Conservation (phyloP, 2,888 invertebrate genomes). For the Tubulanus polymorphus region DNA sequence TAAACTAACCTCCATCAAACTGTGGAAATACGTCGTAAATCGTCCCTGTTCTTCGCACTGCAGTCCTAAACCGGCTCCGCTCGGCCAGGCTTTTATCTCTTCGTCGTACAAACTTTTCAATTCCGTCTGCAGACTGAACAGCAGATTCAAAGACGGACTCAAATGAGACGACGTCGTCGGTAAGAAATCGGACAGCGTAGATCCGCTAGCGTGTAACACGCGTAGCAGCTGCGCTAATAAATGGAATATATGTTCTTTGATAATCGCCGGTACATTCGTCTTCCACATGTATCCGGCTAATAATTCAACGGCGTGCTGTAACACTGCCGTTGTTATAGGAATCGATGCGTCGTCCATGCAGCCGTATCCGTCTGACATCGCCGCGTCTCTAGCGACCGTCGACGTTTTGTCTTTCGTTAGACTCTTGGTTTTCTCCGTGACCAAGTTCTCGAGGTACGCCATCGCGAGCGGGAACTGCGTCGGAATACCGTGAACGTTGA, state of each 20-base stretch:
- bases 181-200: conserved; percentile 24
- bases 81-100: conserved; percentile 41
- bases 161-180: conserved; percentile 29
- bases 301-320: conserved; percentile 42
- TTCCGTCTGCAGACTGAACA: conserved; percentile 41
- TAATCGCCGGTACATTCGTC: conserved; percentile 42
- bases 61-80: conserved; percentile 37
- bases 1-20: conserved; percentile 44
- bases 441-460: conserved; percentile 49
- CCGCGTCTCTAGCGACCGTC: not conserved
- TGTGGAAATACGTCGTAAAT: conserved; percentile 50
- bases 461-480: conserved; percentile 50
- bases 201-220: conserved; percentile 39
- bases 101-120: conserved; percentile 43
- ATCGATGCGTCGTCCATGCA: conserved; percentile 40
- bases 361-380: not conserved
- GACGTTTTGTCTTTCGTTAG: not conserved
- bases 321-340: conserved; percentile 38
- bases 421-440: conserved; percentile 26
- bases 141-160: conserved; percentile 33
- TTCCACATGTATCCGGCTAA: conserved; percentile 44
- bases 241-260: conserved; percentile 49
- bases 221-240: conserved; percentile 45
- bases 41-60: conserved; percentile 40
- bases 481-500: conserved; percentile 51